Evolutionary conservation across 2,888 invertebrate genomes (phyloP), one percentile per base, ranked within the genome.

Genomic region (Chaetogeoica ovagalla): DNA sequence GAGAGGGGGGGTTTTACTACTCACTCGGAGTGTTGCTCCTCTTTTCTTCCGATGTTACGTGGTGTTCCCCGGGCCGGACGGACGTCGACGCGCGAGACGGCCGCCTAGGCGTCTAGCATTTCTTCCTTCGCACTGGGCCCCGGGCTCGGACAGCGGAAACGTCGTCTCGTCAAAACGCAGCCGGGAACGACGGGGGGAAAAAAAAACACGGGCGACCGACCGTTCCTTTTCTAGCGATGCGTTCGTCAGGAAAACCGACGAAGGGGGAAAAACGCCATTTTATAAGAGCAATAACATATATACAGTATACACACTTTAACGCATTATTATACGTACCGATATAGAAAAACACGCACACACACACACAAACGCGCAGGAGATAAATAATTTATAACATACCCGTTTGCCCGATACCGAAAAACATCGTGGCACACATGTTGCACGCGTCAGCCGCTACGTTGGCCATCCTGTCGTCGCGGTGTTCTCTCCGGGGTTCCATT

Each of bases 401-500:
- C 30, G 4, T 30, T n/a, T 30, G 30, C 30, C 30, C 23, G 60
- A 60, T 15, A 39, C 37, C 59, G 59, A 48, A 68, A 55, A 37
- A 23, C 57, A 19, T 63, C 63, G 79, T 63, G 71, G 71, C 79
- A 79, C 79, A 79, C 79, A 79, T 79, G 79, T 79, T 79, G 79
- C 79, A 63, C 79, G 48, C 55, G 60, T 1, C 39, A 8, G 23
- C 8, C 43, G 79, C n/a, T 23, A n/a, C 15, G 57, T 79, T 79
- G 79, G 79, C 21, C 62, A 23, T 43, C 63, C 79, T 79, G 75
- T 55, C n/a, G n/a, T n/a, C n/a, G 15, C 48, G 48, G 48, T 30
- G 30, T 4, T 11, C 48, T 13, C 30, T 19, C 0, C 30, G 15
- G 48, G 75, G 59, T 68, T 37, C 48, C 59, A 68, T 59, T 68